Evolutionary conservation across 1,140 invertebrate species (phyloP).

Genomic region (Pachyrhynchus sulphureomaculatus): DNA sequence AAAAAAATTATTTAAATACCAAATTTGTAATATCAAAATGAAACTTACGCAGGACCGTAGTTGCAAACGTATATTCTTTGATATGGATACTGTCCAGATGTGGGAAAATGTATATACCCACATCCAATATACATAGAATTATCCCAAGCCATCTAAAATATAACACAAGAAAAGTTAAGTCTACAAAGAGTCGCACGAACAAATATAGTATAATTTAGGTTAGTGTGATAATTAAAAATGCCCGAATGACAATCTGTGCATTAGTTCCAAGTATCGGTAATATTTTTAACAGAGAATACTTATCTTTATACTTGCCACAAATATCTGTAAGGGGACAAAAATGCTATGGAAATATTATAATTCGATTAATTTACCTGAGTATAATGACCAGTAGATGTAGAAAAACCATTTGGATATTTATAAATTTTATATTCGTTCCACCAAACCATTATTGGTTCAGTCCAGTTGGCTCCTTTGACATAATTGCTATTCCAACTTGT

Average conservation of each 20-base stretch:
- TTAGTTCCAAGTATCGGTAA: no score
- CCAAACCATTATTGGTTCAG: neutral
- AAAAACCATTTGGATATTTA: neutral
- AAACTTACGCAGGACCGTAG: neutral
- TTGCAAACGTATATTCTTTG: neutral
- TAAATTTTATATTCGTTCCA: neutral
- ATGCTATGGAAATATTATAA: no score
- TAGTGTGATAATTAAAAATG: no score
- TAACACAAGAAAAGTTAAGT: neutral
- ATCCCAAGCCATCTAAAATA: neutral
- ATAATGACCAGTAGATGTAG: neutral
- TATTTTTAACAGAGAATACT: no score
- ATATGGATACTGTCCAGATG: neutral
- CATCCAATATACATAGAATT: neutral
- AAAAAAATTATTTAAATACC: neutral
- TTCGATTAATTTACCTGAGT: neutral
- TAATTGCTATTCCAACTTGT: neutral
- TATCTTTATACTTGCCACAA: no score
- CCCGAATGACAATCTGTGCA: no score
- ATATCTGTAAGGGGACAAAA: no score
- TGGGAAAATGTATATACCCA: neutral
- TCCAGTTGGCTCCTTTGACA: neutral
- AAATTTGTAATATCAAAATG: neutral
- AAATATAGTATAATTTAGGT: no score
- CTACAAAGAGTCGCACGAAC: no score